Conservation (phyloP, 2,797 vertebrate species). For the Melopsittacus undulatus region DNA sequence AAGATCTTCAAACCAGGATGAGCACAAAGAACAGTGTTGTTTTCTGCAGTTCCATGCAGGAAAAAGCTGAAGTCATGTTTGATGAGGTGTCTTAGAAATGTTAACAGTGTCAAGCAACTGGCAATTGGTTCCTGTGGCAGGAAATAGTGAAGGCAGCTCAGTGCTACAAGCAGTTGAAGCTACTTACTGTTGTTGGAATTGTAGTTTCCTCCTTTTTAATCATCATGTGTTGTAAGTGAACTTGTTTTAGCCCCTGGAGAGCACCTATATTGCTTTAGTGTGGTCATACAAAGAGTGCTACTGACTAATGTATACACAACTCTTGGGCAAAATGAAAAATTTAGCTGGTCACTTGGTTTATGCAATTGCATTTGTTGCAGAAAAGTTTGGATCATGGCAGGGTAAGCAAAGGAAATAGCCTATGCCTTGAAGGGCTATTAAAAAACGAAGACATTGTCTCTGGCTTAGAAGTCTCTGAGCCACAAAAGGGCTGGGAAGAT, state of each 20-base stretch:
- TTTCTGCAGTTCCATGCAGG: not conserved
- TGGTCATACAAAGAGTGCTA: not conserved
- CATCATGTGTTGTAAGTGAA: not conserved
- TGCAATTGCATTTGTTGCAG: not conserved
- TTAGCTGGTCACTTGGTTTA: not conserved
- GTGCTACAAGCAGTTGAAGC: not conserved
- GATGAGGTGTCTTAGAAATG: constrained; percentile 38
- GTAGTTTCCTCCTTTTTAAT: constrained; percentile 22
- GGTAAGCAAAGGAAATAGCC: not conserved
- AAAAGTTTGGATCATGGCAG: not conserved
- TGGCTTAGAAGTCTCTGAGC: not conserved
- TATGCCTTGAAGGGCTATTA: not conserved
- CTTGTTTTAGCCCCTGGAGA: not conserved
- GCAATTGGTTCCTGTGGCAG: constrained; percentile 31
- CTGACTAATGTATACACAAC: not conserved
- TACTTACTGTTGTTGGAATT: not conserved
- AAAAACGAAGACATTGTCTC: not conserved
- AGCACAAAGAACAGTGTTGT: constrained; percentile 36
- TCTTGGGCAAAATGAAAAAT: not conserved
- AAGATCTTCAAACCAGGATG: constrained; percentile 29
- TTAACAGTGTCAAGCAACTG: constrained; percentile 22
- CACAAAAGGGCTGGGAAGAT: not conserved
- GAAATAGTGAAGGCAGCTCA: constrained; percentile 9
- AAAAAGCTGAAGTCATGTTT: constrained; percentile 9
- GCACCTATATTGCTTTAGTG: not conserved